A percentile compares a stretch with the other conserved stretches of the same genome.
Evolutionary conservation across 2,797 vertebrate genomes (phyloP).

Genomic region (Epinephelus malabaricus): DNA sequence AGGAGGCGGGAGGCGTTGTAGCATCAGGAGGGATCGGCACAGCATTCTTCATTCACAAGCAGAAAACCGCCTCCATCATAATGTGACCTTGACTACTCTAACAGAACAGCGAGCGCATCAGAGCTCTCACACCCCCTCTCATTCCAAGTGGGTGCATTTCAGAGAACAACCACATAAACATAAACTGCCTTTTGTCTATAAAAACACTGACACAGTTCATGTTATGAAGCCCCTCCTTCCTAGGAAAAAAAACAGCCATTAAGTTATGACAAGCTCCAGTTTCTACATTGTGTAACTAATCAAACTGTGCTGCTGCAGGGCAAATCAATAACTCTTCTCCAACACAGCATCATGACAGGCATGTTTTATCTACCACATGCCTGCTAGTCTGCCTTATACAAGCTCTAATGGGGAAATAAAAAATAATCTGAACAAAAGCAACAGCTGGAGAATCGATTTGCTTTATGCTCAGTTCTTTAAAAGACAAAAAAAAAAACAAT

Average conservation of each 20-base stretch:
- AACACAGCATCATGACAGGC: conserved; percentile 2
- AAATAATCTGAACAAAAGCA: conserved; percentile 27
- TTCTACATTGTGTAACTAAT: conserved; percentile 10
- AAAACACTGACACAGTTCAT: conserved; percentile 47
- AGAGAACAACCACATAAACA: conserved; percentile 61
- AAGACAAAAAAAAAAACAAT: background rate
- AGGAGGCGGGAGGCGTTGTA: conserved; percentile 52
- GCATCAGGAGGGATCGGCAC: conserved; percentile 56
- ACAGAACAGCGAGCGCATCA: conserved; percentile 54
- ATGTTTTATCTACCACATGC: conserved; percentile 34
- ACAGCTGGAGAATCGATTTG: conserved; percentile 10
- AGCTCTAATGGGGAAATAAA: background rate
- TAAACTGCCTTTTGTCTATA: conserved; percentile 43
- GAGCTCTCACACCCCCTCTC: conserved; percentile 53
- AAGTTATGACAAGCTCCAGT: conserved; percentile 42
- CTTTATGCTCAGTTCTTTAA: background rate
- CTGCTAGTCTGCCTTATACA: conserved; percentile 20
- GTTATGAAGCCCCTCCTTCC: conserved; percentile 44
- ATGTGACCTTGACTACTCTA: conserved; percentile 76
- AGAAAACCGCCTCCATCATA: conserved; percentile 73
- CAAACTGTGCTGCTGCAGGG: background rate
- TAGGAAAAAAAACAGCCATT: conserved; percentile 33
- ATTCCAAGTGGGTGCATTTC: conserved; percentile 63
- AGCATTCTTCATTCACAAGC: conserved; percentile 79
- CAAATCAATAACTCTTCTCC: conserved; percentile 68